Evolutionary conservation across 23 tunicate genomes (phyloP), one percentile per base, ranked within the genome.

Genomic region (Ciona savignyi): DNA sequence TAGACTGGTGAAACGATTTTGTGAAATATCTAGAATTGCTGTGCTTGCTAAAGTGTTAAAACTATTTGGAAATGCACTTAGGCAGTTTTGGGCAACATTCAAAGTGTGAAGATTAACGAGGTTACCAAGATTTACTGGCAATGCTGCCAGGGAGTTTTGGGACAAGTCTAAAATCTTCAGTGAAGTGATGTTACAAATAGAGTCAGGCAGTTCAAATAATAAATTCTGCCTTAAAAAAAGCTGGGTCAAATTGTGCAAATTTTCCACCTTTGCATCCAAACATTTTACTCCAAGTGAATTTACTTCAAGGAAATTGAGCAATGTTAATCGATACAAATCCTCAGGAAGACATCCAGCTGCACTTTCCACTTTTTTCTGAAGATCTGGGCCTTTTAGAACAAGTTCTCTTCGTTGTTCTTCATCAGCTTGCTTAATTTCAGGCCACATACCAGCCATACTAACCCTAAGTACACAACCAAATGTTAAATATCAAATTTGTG

Each of bases 161-260:
- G 91, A 84, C 62, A 84, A 33, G 61, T 91, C 97, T 24, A 91
- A 61, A 51, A 76, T 29, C 71, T 91, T 91, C 20, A 91, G 34
- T 4, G 68, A 26, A 21, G 23, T 63, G 29, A 91, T 26, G 15
- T 32, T 35, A 62, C 86, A 84, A 29, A 84, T 63, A 3, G 29
- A 29, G 3, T 64, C 73, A 19, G 97, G 97, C 9, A 91, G 4
- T 2, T 34, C 25, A 21, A 63, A 24, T 21, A 91, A 67, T 51
- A 69, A 27, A 67, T 81, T 91, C 30, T 81, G 65, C 34, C 72
- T 80, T 2, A 85, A 34, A 51, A 76, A 80, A 34, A 91, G 35
- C 51, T 84, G 85, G 15, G 86, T 65, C 63, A 91, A 71, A 69
- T 76, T 71, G 1, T 34, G 25, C 61, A 91, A 48, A 61, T 75